Percentiles rank a stretch among this genome's conserved stretches.
Evolutionary conservation across 37 sponge, comb jelly and placozoan species (phyloP).

Genomic region (Agelas oroides): DNA sequence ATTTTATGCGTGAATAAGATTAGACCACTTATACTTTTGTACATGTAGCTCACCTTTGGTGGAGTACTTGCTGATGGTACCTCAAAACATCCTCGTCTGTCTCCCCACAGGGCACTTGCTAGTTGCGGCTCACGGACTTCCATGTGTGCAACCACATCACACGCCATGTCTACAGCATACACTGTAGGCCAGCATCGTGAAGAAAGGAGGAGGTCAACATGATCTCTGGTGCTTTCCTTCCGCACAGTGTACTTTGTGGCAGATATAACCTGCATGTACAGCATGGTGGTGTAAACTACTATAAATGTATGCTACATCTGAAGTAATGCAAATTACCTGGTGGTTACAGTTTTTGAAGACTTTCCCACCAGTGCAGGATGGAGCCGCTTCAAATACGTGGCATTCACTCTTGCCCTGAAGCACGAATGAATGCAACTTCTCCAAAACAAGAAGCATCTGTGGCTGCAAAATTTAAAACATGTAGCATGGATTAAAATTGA

Average conservation of each 20-base stretch:
- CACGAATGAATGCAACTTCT: background rate
- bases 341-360: conserved; percentile 31
- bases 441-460: background rate
- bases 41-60: background rate
- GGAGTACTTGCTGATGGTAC: background rate
- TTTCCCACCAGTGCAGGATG: conserved; percentile 24
- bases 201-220: conserved; percentile 27
- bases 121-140: conserved; percentile 18
- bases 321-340: background rate
- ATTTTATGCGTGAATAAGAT: background rate
- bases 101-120: conserved; percentile 27
- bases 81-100: conserved; percentile 22
- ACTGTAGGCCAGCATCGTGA: conserved; percentile 10
- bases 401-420: conserved; percentile 18
- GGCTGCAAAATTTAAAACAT: conserved; percentile 11
- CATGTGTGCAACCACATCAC: conserved; percentile 19
- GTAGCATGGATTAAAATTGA: background rate
- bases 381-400: conserved; percentile 29
- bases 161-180: conserved; percentile 27
- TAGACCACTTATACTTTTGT: background rate
- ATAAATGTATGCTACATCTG: background rate
- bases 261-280: background rate
- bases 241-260: conserved; percentile 27
- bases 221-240: conserved; percentile 29
- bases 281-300: background rate